Evolutionary conservation across 2,797 vertebrate genomes (phyloP).

Genomic region (Ceryle rudis): DNA sequence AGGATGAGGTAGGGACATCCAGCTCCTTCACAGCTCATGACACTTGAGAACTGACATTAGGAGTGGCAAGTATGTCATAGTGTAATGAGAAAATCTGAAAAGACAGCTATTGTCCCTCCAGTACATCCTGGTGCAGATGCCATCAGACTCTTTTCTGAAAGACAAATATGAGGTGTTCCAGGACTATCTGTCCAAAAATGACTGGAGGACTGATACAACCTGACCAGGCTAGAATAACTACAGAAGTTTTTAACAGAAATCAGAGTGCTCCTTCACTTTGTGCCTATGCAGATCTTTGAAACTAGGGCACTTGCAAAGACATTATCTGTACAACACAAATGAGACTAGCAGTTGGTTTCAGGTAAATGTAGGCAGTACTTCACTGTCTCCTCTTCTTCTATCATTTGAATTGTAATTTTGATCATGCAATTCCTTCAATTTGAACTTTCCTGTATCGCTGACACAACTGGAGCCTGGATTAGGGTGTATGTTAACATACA

Average conservation of each 20-base stretch:
- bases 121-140: not conserved
- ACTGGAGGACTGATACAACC: not conserved
- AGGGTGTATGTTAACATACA: not conserved
- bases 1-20: not conserved
- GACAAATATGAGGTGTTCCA: not conserved
- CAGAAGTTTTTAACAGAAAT: not conserved
- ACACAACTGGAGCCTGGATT: not conserved
- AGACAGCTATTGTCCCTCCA: not conserved
- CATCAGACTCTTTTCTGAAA: not conserved
- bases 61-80: not conserved
- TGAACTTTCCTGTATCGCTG: not conserved
- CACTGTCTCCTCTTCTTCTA: not conserved
- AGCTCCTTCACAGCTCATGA: not conserved
- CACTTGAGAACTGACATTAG: not conserved
- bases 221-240: not conserved
- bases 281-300: not conserved
- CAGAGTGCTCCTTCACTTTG: not conserved
- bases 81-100: not conserved
- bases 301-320: not conserved
- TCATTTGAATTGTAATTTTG: not conserved
- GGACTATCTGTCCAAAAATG: not conserved
- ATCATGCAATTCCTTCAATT: not conserved
- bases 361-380: accelerated
- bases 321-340: not conserved
- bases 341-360: not conserved